Base-by-base conservation (phyloP, 2,113 vertebrate species). In the Pachyramphus minor region DNA sequence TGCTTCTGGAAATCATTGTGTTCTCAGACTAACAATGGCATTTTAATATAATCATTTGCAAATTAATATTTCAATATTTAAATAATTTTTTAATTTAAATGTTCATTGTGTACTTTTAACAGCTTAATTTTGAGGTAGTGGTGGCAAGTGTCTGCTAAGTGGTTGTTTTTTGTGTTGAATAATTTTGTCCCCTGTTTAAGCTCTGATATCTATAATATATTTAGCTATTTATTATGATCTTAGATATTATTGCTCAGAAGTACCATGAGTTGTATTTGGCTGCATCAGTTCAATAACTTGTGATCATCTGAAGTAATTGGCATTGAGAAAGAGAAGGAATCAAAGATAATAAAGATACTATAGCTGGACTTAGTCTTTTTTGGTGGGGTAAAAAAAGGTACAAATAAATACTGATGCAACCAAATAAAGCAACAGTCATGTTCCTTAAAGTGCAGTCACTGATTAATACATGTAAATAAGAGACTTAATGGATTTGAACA, bases 281-380 rank as follows among this genome's bases (percentile, higher is more conserved):
- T 94, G 67, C 33, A 59, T 66, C 66, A n/a, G 44, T 93, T 97
- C 93, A 95, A 28, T 80, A 76, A 5, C n/a, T 33, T 91, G 83
- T 77, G 73, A 96, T 81, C 84, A 64, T 96, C 56, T 83, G 77
- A 84, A 95, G 33, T 84, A 95, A 87, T 31, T 93, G 72, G 52
- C 78, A 89, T 67, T 69, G 73, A 90, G 82, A 85, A 72, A 60
- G 84, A 92, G 72, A 88, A 79, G 1, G 8, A 27, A 73, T 94
- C 55, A 75, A 64, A 86, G 69, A 91, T 93, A 94, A 94, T 67
- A 81, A 68, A 93, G 74, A 95, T 94, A 86, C 89, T 81, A 91
- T 60, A 35, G 44, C 55, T 62, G 91, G 67, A 69, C 35, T 6
- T 90, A 62, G 16, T 60, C 6, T 69, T 73, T 28, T 87, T 94